Conservation (phyloP, 2,888 invertebrate genomes). For the Nematopogon swammerdamellus region DNA sequence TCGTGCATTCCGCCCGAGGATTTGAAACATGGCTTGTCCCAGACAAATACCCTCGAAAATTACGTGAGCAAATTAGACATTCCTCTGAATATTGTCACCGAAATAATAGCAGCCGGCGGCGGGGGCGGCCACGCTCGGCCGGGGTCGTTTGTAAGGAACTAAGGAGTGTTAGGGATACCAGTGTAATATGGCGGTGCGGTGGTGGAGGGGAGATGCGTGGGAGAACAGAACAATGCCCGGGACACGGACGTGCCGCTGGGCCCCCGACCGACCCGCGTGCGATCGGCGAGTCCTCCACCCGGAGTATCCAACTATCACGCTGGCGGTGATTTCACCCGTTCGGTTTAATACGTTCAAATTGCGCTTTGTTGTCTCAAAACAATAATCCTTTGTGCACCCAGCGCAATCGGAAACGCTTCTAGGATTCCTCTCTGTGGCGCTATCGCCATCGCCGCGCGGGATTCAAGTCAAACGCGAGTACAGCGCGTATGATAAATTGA, state of each 20-base stretch:
- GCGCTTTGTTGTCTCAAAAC: not conserved
- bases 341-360: not conserved
- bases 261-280: no score
- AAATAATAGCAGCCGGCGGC: conserved; percentile 33
- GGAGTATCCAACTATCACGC: no score
- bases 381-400: not conserved
- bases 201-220: no score
- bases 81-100: conserved; percentile 40
- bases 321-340: not conserved
- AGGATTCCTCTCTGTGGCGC: no score
- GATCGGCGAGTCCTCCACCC: no score
- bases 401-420: not conserved
- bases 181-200: no score
- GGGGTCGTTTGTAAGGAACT: conserved; percentile 8
- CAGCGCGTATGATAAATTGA: no score
- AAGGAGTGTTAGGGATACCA: conserved; percentile 20
- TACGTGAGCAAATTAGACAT: conserved; percentile 56
- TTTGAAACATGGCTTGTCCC: conserved; percentile 9
- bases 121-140: not conserved
- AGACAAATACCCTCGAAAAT: conserved; percentile 49
- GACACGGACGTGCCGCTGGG: no score
- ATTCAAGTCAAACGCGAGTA: no score
- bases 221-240: no score
- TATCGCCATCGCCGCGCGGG: no score
- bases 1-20: not conserved